A percentile compares a stretch with the other conserved stretches of the same genome.
phyloP scores from a whole-genome alignment of 2,888 invertebrate species.

The Diabrotica balteata region DNA sequence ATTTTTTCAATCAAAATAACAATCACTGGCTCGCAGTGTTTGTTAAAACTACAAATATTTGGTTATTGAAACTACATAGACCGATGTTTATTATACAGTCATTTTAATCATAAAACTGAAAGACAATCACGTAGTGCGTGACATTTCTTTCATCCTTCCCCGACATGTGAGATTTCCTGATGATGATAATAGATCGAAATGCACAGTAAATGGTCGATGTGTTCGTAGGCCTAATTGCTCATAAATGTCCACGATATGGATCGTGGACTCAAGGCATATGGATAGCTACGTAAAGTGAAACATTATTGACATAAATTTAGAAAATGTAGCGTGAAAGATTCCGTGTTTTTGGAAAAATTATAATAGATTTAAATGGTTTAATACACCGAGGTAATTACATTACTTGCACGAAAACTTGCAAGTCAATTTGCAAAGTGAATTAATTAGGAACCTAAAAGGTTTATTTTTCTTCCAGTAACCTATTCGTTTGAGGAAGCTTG shows the following conservation, averaged over 20 bases:
- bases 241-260: conserved; percentile 37
- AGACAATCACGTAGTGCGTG: conserved; percentile 47
- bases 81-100: conserved; percentile 15
- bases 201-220: conserved; percentile 27
- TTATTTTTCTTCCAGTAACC: no score
- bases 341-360: conserved; percentile 1
- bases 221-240: conserved; percentile 32
- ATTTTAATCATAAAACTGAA: conserved; percentile 24
- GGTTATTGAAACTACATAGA: conserved; percentile 1
- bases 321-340: conserved; percentile 8
- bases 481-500: no score
- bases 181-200: conserved; percentile 34
- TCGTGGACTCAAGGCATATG: conserved; percentile 42
- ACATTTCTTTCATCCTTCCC: conserved; percentile 37
- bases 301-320: conserved; percentile 28
- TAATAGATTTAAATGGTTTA: conserved; percentile 5
- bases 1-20: background rate
- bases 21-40: background rate
- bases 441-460: no score
- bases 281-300: conserved; percentile 37
- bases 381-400: background rate
- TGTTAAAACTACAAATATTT: conserved; percentile 22
- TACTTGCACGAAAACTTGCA: no score
- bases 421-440: no score
- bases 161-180: conserved; percentile 41